A percentile compares a stretch with the other conserved stretches of the same genome.
Evolutionary conservation across 2,888 invertebrate genomes (phyloP).

Genomic region (Drosophila niveifrons): DNA sequence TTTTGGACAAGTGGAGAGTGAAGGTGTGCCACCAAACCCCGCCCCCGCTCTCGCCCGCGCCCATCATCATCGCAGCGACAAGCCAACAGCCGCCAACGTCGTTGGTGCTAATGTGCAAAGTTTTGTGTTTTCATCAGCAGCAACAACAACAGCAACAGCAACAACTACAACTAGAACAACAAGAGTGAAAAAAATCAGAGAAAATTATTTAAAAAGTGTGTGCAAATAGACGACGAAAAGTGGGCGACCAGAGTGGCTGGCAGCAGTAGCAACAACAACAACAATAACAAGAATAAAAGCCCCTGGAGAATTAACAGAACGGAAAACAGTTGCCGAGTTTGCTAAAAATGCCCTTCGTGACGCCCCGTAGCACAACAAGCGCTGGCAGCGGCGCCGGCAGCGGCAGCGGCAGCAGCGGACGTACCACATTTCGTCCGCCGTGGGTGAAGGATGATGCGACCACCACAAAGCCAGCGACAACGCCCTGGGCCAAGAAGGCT

Average conservation of each 20-base stretch:
- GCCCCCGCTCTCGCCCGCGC: background rate
- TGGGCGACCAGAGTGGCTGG: conserved; percentile 23
- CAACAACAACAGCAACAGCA: conserved; percentile 41
- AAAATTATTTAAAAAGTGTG: conserved; percentile 80
- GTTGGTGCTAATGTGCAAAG: conserved; percentile 79
- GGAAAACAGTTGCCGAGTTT: conserved; percentile 52
- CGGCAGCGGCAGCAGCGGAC: conserved; percentile 83
- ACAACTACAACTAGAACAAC: conserved; percentile 42
- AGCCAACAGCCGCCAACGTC: conserved; percentile 21
- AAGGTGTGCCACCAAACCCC: conserved; percentile 29
- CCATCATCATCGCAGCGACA: background rate
- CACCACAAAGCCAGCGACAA: conserved; percentile 72
- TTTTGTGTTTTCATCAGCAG: conserved; percentile 75
- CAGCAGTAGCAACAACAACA: conserved; percentile 35
- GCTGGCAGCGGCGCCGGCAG: conserved; percentile 69
- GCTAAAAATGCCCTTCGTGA: conserved; percentile 83
- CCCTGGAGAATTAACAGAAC: conserved; percentile 68
- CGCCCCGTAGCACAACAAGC: conserved; percentile 77
- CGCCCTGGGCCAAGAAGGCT: conserved; percentile 67
- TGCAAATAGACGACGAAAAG: conserved; percentile 69
- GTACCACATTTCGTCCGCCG: conserved; percentile 89
- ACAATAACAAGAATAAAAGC: conserved; percentile 19
- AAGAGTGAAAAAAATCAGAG: conserved; percentile 50
- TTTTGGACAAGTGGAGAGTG: conserved; percentile 71
- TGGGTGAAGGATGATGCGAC: conserved; percentile 88